Evolutionary conservation across 2,113 vertebrate species (phyloP).

Genomic region (Muntiacus reevesi): DNA sequence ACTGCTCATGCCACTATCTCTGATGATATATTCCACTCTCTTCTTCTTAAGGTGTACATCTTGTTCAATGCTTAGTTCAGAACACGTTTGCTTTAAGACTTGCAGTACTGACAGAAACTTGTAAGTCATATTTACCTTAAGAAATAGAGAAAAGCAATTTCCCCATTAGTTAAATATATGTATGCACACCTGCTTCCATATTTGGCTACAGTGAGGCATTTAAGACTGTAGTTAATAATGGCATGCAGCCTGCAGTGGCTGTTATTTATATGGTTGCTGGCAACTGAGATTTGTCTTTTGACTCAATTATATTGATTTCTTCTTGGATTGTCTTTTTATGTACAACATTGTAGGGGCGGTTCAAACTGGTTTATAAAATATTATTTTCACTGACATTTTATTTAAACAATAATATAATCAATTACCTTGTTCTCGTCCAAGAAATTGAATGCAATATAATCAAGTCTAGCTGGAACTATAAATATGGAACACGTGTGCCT

Average conservation of each 20-base stretch:
- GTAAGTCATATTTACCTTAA: neutral
- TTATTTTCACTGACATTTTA: conserved; percentile 62
- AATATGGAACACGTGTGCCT: conserved; percentile 23
- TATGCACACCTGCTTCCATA: neutral
- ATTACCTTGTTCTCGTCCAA: conserved; percentile 50
- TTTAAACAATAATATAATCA: conserved; percentile 49
- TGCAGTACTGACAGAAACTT: neutral
- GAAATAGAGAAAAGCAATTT: neutral
- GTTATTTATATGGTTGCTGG: conserved; percentile 31
- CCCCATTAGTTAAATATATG: neutral
- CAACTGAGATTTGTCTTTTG: conserved; percentile 52
- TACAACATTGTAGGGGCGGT: conserved; percentile 24
- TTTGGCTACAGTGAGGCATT: neutral
- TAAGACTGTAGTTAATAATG: neutral
- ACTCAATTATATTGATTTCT: conserved; percentile 60
- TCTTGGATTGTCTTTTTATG: conserved; percentile 54
- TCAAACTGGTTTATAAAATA: conserved; percentile 63
- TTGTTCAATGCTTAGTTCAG: neutral
- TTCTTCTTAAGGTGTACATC: neutral
- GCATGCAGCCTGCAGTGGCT: neutral
- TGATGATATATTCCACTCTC: neutral
- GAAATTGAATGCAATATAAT: conserved; percentile 65
- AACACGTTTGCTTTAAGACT: neutral
- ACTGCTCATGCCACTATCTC: neutral
- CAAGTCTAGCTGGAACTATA: conserved; percentile 24